Conservation (phyloP, 2,888 invertebrate species). For the Melanotus villosus region DNA sequence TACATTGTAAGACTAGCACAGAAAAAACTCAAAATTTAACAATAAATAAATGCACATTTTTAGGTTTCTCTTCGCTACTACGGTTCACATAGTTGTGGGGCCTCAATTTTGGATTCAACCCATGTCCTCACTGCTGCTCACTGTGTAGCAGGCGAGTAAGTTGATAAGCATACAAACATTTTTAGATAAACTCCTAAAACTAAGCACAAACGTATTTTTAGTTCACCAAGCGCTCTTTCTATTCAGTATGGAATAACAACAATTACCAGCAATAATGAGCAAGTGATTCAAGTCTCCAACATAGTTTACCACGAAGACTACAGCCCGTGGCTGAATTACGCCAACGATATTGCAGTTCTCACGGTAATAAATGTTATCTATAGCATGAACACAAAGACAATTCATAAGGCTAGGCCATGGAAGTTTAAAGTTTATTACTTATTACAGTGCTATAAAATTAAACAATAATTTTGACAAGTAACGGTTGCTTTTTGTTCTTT, state of each 20-base stretch:
- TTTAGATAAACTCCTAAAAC: no score
- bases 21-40: background rate
- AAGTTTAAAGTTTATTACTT: no score
- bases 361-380: no score
- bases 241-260: constrained; percentile 48
- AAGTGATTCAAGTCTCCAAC: constrained; percentile 36
- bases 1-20: constrained; percentile 48
- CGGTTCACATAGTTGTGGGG: constrained; percentile 44
- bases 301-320: constrained; percentile 44
- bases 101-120: constrained; percentile 47
- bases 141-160: constrained; percentile 30
- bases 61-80: constrained; percentile 39
- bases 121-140: constrained; percentile 50
- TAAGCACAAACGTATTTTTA: no score
- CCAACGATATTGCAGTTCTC: no score
- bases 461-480: no score
- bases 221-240: background rate
- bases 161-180: background rate
- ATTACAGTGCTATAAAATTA: no score
- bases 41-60: background rate
- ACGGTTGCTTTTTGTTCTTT: no score
- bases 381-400: no score
- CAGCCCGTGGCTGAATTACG: constrained; percentile 27
- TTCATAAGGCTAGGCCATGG: no score
- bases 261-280: constrained; percentile 29